Evolutionary conservation across 2,797 vertebrate species (phyloP).

Genomic region (Eleutherodactylus coqui): DNA sequence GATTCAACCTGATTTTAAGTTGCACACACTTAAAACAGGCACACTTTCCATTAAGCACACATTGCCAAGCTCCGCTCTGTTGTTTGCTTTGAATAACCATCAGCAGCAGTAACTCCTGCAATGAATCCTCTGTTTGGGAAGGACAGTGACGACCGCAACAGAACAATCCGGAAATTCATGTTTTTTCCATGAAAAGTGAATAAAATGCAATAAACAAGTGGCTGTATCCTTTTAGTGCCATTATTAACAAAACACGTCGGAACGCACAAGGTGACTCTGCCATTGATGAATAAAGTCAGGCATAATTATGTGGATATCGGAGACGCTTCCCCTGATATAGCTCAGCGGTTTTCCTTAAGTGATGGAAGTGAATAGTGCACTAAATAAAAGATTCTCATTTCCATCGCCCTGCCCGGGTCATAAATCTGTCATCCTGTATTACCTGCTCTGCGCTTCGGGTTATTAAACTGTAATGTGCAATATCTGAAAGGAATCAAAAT

Average conservation of each 20-base stretch:
- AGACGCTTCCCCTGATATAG: background rate
- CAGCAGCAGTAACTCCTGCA: too few species aligned
- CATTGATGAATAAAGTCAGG: background rate
- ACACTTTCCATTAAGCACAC: too few species aligned
- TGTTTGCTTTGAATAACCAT: too few species aligned
- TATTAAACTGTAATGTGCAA: conserved; percentile 15
- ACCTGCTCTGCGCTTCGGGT: conserved; percentile 1
- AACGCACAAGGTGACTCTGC: background rate
- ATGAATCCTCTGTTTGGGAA: too few species aligned
- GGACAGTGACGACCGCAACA: too few species aligned
- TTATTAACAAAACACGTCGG: background rate
- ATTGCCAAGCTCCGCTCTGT: too few species aligned
- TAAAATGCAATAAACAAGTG: background rate
- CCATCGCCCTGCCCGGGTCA: background rate
- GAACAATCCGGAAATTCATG: background rate
- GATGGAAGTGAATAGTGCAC: background rate
- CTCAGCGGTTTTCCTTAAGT: conserved; percentile 29
- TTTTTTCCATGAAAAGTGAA: background rate
- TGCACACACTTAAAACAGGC: too few species aligned
- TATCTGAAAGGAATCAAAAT: background rate
- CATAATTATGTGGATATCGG: background rate
- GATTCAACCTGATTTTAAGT: too few species aligned
- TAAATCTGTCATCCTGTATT: conserved; percentile 7
- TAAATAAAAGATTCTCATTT: conserved; percentile 34
- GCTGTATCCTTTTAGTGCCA: background rate